These are phyloP conservation scores for Trichechus manatus DNA, from an alignment of 2,113 vertebrate species.

Conservation along the genomic window DNA sequence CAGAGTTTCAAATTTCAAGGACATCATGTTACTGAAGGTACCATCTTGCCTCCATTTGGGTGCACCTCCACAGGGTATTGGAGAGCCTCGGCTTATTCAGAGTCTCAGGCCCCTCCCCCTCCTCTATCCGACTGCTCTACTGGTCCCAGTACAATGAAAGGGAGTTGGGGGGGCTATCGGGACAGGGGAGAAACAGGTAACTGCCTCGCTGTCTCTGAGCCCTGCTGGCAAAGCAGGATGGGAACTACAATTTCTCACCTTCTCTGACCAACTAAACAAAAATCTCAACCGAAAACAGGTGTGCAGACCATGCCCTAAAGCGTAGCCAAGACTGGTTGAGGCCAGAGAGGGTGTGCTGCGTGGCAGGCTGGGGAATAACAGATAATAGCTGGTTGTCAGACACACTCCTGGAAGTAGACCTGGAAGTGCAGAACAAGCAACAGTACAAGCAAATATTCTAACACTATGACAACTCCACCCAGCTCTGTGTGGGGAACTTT, in stretches of 20 bases:
- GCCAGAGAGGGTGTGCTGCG: no score
- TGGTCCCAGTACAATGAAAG: background rate
- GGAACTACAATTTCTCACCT: background rate
- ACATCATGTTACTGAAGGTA: background rate
- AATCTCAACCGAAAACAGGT: background rate
- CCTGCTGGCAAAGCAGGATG: background rate
- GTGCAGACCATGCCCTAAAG: background rate
- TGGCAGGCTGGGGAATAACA: no score
- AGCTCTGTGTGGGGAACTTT: background rate
- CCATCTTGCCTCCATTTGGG: no score
- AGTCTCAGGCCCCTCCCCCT: background rate
- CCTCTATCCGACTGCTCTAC: background rate
- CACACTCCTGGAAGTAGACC: background rate
- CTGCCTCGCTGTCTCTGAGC: background rate
- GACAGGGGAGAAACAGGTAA: background rate
- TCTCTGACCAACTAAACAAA: background rate
- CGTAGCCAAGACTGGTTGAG: no score
- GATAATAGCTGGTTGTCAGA: background rate
- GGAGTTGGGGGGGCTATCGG: accelerated
- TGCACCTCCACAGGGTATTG: no score
- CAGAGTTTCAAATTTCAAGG: background rate
- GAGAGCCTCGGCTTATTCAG: background rate
- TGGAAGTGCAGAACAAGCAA: background rate
- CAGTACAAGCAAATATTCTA: background rate
- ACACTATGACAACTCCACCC: no score